Evolutionary conservation across 2,888 invertebrate species (phyloP).

Genomic region (Strigamia maritima): DNA sequence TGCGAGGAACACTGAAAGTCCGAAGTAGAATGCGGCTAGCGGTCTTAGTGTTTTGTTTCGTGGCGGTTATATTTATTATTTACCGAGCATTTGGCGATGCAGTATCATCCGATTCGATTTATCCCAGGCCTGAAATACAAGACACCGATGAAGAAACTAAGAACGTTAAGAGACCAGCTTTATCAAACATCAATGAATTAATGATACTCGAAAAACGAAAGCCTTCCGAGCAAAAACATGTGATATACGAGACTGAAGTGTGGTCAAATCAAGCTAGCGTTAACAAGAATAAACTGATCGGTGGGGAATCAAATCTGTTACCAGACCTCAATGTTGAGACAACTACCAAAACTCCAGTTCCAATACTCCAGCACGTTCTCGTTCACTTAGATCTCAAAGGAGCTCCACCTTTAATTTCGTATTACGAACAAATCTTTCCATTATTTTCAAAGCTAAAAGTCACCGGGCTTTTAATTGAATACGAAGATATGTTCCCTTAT

Average conservation of each 20-base stretch:
- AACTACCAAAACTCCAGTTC: neutral
- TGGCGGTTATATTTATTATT: conserved; percentile 29
- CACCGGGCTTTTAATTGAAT: conserved; percentile 75
- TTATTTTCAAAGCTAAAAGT: conserved; percentile 64
- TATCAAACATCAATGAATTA: conserved; percentile 20
- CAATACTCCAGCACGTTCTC: conserved; percentile 41
- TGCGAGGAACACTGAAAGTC: neutral
- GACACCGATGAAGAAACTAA: neutral
- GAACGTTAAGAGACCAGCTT: neutral
- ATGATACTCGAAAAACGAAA: conserved; percentile 5
- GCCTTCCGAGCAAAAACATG: neutral
- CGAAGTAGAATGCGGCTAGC: neutral
- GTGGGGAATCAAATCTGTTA: neutral
- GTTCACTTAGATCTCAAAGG: conserved; percentile 59
- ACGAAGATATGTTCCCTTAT: conserved; percentile 86
- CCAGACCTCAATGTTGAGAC: neutral
- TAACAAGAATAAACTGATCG: neutral
- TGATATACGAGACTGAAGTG: conserved; percentile 3
- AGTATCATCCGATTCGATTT: neutral
- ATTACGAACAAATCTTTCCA: conserved; percentile 58
- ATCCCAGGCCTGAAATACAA: neutral
- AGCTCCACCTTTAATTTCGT: conserved; percentile 55
- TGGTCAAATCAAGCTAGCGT: neutral
- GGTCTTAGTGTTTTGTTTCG: neutral
- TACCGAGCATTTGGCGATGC: conserved; percentile 35